A percentile compares a stretch with the other conserved stretches of the same genome.
Evolutionary conservation across 2,113 vertebrate species (phyloP).

Genomic region (Petrocephalus microphthalmus): DNA sequence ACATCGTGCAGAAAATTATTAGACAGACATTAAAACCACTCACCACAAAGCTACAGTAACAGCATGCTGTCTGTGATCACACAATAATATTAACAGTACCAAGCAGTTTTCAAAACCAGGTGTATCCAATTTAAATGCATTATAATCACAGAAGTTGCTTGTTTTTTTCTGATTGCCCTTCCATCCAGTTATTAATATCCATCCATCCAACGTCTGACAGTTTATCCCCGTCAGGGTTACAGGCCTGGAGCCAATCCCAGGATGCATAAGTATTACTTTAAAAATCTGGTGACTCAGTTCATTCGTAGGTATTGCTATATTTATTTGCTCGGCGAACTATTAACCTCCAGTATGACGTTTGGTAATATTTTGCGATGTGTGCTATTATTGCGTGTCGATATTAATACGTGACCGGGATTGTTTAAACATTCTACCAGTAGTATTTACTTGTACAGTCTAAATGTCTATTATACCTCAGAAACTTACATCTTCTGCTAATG

Average conservation of each 20-base stretch:
- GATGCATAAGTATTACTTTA: neutral
- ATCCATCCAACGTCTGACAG: neutral
- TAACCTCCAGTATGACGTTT: neutral
- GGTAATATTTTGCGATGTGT: neutral
- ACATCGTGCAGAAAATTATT: neutral
- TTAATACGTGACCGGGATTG: neutral
- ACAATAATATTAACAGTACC: neutral
- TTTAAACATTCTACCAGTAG: neutral
- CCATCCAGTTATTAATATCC: neutral
- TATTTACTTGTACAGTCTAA: neutral
- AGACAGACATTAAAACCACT: neutral
- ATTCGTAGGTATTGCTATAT: neutral
- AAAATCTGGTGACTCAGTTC: neutral
- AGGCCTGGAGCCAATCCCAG: neutral
- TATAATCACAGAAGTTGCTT: neutral
- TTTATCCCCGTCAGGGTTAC: neutral
- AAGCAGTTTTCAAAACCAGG: neutral
- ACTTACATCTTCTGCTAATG: neutral
- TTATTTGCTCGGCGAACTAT: neutral
- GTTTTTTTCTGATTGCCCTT: neutral
- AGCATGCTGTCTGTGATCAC: neutral
- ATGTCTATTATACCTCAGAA: neutral
- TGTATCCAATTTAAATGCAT: neutral
- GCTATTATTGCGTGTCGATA: neutral
- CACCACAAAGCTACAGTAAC: neutral